These are phyloP conservation scores for Perizoma affinitatum DNA, from an alignment of 2,888 invertebrate species.

Conservation along the genomic window DNA sequence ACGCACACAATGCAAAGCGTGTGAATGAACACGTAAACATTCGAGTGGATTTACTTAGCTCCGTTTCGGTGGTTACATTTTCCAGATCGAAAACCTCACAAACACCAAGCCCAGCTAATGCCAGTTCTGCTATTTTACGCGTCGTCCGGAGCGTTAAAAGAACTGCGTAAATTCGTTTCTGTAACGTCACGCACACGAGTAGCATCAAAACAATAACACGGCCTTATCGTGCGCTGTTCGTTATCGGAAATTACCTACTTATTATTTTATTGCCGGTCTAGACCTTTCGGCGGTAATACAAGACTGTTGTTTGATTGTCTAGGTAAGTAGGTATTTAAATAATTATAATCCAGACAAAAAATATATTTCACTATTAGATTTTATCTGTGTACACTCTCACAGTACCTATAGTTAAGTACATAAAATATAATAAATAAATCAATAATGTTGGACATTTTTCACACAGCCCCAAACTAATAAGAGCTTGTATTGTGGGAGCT, in stretches of 20 bases:
- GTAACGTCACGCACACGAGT: constrained; percentile 15
- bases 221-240: constrained; percentile 33
- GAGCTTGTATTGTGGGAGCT: no score
- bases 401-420: no score
- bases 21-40: constrained; percentile 80
- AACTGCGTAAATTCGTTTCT: constrained; percentile 21
- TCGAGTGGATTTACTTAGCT: constrained; percentile 40
- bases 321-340: no score
- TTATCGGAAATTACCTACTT: constrained; percentile 30
- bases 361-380: no score
- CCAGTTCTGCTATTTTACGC: constrained; percentile 2
- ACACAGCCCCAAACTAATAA: no score
- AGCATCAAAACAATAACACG: constrained; percentile 41
- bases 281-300: constrained; percentile 25
- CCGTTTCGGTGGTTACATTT: constrained; percentile 29
- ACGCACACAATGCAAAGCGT: constrained; percentile 61
- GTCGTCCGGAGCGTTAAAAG: constrained; percentile 6
- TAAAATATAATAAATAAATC: no score
- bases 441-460: no score
- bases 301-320: no score
- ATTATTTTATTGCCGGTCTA: constrained; percentile 30
- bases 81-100: constrained; percentile 19
- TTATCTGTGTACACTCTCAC: no score
- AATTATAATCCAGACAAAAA: no score
- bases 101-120: not conserved